Evolutionary conservation across 1,140 invertebrate species (phyloP), one percentile per base, ranked within the genome.

Genomic region (Zophobas atratus): DNA sequence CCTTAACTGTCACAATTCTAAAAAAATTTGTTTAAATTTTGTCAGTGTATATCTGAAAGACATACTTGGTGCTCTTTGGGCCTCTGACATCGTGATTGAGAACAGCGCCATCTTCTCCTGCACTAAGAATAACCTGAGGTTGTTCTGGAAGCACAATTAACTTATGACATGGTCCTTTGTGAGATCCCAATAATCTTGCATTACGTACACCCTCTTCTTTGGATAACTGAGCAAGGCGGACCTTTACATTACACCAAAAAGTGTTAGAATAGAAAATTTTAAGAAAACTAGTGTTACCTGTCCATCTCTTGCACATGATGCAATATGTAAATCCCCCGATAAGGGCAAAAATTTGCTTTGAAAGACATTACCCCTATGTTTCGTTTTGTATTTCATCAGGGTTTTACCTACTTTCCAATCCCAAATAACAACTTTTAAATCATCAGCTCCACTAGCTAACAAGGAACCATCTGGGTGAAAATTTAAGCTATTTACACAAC

Each of bases 401-500:
- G 89, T 87, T 80, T 91, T 92, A 76, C 92, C 93, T 2, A 88
- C 84, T 6, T 94, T 91, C 97, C 97, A 98, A 85, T 98, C 93
- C 97, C 97, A 99, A 33, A 99, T 87, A 38, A 95, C 89, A 38
- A 81, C 91, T 53, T 91, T 90, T 5, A 93, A 90, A 88, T 99
- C 97, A 89, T 99, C 97, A 0, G 97, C 98, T 1, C 95, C 96
- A 85, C 95, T 97, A 0, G 92, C 95, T 63, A 98, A 86, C 55
- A 94, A 87, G 55, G 92, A 91, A 82, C 92, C 92, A 84, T 91
- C 88, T 63, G 91, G 90, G 88, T 97, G 97, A 86, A 98, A 99
- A 88, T 96, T 93, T 48, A 99, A 89, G 55, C 94, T 92, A 89
- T 98, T 98, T 5, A 98, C 96, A 89, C 97, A 98, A 51, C 96